Evolutionary conservation across 2,797 vertebrate species (phyloP).

Genomic region (Lagodon rhomboides): DNA sequence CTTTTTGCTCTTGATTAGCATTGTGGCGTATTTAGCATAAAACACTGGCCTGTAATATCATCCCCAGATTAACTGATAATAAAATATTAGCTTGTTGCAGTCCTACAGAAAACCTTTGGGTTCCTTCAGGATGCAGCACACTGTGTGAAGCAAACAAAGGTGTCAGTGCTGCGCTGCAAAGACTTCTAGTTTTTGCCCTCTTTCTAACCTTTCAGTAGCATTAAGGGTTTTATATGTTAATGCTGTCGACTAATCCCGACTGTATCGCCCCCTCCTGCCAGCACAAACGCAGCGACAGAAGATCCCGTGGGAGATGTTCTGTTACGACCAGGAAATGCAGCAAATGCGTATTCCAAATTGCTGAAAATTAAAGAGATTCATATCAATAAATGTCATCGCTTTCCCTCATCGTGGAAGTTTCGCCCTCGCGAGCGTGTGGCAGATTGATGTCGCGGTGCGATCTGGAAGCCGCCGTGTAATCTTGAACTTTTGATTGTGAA

Average conservation of each 20-base stretch:
- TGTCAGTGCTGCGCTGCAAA: neutral
- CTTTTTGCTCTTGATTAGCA: too few species aligned
- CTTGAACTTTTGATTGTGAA: conserved; percentile 33
- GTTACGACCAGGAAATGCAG: neutral
- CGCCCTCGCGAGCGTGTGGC: neutral
- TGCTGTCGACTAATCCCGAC: neutral
- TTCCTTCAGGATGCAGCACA: neutral
- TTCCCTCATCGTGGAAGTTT: conserved; percentile 30
- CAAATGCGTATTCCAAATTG: conserved; percentile 7
- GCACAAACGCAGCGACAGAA: neutral
- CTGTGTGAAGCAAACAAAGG: neutral
- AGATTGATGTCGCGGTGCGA: conserved; percentile 31
- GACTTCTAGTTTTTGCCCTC: neutral
- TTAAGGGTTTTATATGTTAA: neutral
- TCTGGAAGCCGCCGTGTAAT: neutral
- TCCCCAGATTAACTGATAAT: too few species aligned
- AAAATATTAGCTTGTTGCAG: neutral
- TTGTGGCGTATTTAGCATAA: neutral
- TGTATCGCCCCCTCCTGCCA: neutral
- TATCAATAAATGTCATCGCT: conserved; percentile 50
- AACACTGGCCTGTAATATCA: neutral
- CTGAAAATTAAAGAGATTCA: conserved; percentile 48
- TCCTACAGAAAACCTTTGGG: neutral
- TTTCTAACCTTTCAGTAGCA: neutral
- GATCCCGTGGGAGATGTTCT: conserved; percentile 9